Evolutionary conservation across 2,113 vertebrate species (phyloP).

Genomic region (Neodon shergylaensis): DNA sequence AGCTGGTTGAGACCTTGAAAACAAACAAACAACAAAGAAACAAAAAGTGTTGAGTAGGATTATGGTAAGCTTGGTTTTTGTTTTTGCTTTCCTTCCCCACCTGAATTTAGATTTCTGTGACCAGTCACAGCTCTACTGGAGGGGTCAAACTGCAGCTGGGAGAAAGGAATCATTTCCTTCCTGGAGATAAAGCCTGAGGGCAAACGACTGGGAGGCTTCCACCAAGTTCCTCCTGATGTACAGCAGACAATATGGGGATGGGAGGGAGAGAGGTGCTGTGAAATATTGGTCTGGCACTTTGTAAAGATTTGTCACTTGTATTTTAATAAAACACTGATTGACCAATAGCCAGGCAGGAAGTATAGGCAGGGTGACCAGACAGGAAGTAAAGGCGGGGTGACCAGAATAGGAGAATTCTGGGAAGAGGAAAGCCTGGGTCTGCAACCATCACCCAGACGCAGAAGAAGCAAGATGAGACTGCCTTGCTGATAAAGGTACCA

Average conservation of each 20-base stretch:
- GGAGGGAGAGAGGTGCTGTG: background rate
- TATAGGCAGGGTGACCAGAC: no score
- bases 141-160: background rate
- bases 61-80: background rate
- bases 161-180: background rate
- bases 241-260: background rate
- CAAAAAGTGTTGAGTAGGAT: background rate
- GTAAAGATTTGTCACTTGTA: no score
- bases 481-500: no score
- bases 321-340: no score
- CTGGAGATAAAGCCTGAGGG: background rate
- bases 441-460: no score
- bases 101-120: background rate
- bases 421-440: no score
- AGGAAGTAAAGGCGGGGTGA: no score
- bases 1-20: background rate
- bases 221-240: background rate
- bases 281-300: no score
- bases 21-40: background rate
- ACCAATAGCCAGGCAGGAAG: no score
- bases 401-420: no score
- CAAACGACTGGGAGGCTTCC: background rate
- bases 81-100: no score
- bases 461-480: no score
- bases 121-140: background rate